These are phyloP conservation scores for Epicauta chinensis DNA, from an alignment of 1,140 invertebrate genomes.

Conservation along the genomic window DNA sequence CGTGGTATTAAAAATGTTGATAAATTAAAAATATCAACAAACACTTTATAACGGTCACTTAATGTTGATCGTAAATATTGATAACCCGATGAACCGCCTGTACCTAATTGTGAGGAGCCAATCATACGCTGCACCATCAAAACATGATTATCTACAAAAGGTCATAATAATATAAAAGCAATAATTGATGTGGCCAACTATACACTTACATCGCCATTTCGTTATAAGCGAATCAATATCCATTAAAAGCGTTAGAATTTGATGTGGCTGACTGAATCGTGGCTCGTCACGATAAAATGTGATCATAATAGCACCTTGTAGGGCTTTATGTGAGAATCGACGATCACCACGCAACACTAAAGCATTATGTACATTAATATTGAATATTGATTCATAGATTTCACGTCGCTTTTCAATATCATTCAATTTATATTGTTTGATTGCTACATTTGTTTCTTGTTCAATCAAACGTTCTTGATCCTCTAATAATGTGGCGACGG, in stretches of 20 bases:
- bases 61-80: constrained; percentile 97
- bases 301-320: constrained; percentile 96
- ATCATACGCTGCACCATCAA: constrained; percentile 99
- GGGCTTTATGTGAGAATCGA: constrained; percentile 78
- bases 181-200: not conserved
- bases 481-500: constrained; percentile 67
- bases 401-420: constrained; percentile 74
- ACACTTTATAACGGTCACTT: constrained; percentile 98
- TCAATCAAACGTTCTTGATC: constrained; percentile 56
- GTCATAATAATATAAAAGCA: constrained; percentile 4
- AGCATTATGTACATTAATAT: constrained; percentile 72
- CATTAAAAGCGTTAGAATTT: constrained; percentile 88
- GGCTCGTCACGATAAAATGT: constrained; percentile 95
- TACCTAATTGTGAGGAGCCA: constrained; percentile 92
- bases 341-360: constrained; percentile 78
- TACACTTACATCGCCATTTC: constrained; percentile 96
- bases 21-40: constrained; percentile 95
- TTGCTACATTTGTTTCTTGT: constrained; percentile 52
- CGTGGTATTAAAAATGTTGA: constrained; percentile 94
- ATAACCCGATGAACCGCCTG: constrained; percentile 96
- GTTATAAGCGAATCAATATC: constrained; percentile 97
- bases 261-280: constrained; percentile 93
- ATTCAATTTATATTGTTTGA: constrained; percentile 54
- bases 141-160: constrained; percentile 87
- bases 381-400: constrained; percentile 86